phyloP scores from a whole-genome alignment of 2,797 vertebrate species.

The Garrulus glandarius region DNA sequence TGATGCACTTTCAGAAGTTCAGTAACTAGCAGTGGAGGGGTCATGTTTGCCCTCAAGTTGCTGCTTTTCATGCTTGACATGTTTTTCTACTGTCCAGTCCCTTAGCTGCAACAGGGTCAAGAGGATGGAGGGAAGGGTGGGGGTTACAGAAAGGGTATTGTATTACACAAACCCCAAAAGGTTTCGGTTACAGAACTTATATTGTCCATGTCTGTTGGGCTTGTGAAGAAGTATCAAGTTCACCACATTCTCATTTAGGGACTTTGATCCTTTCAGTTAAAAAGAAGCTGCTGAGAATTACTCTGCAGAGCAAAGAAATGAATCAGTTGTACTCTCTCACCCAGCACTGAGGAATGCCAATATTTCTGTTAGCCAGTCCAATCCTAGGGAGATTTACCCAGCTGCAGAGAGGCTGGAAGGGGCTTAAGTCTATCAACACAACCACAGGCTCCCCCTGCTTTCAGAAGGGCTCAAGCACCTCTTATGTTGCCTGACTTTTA shows the following conservation, averaged over 20 bases:
- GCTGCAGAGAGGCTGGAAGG: conserved; percentile 55
- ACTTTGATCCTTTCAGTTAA: conserved; percentile 70
- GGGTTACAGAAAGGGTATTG: conserved; percentile 64
- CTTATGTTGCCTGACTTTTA: conserved; percentile 7
- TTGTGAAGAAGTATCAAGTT: conserved; percentile 65
- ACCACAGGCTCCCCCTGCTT: not conserved
- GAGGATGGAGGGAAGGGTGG: conserved; percentile 24
- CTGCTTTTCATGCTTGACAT: conserved; percentile 70
- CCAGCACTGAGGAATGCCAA: conserved; percentile 59
- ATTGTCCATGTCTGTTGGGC: conserved; percentile 68
- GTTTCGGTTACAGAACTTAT: conserved; percentile 68
- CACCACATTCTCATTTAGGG: conserved; percentile 51
- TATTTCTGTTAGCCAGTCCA: conserved; percentile 59
- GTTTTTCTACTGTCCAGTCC: conserved; percentile 69
- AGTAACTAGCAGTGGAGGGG: conserved; percentile 54
- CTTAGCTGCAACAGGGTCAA: conserved; percentile 18
- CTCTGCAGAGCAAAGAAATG: conserved; percentile 50
- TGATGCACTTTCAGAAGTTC: conserved; percentile 64
- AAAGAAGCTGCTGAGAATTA: conserved; percentile 62
- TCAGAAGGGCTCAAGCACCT: conserved; percentile 12
- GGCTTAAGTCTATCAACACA: conserved; percentile 57
- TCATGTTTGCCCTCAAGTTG: conserved; percentile 61
- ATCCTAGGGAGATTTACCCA: conserved; percentile 60
- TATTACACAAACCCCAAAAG: conserved; percentile 65
- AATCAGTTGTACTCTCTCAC: conserved; percentile 57